Conservation (phyloP, 2,888 invertebrate species). For the Hypena proboscidalis region DNA sequence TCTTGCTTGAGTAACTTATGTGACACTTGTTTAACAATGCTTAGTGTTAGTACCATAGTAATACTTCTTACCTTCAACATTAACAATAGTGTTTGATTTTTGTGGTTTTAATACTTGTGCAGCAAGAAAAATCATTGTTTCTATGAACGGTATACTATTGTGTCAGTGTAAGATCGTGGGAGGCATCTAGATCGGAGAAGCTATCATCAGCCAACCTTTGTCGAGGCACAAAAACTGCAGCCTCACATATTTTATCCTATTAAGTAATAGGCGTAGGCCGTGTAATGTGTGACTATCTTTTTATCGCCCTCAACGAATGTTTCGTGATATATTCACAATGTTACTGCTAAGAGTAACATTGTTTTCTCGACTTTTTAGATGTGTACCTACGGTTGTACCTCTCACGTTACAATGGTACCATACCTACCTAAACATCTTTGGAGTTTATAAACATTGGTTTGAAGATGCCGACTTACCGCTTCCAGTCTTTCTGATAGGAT, state of each 20-base stretch:
- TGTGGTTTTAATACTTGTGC: constrained; percentile 8
- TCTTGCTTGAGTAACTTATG: no score
- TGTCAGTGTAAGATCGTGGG: constrained; percentile 30
- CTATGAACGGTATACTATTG: constrained; percentile 19
- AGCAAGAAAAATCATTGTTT: constrained; percentile 12
- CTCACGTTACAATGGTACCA: no score
- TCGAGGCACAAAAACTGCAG: not conserved
- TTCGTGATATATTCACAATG: no score
- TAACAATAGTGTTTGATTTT: constrained; percentile 26
- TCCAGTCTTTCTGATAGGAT: no score
- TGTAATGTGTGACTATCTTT: constrained; percentile 37
- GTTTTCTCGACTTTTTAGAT: no score
- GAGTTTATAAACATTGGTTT: no score
- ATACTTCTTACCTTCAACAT: constrained; percentile 7
- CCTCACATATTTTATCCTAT: not conserved
- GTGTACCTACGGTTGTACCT: no score
- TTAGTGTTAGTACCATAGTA: not conserved
- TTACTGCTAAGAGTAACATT: no score
- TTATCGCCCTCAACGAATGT: no score
- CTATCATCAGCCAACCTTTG: not conserved
- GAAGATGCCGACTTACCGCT: no score
- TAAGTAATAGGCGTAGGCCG: constrained; percentile 21
- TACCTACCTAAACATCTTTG: no score
- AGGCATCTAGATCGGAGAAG: constrained; percentile 23
- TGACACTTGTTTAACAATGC: constrained; percentile 7